phyloP scores from a whole-genome alignment of 35 echinoderm and acorn worm species.

The Antedon bifida region DNA sequence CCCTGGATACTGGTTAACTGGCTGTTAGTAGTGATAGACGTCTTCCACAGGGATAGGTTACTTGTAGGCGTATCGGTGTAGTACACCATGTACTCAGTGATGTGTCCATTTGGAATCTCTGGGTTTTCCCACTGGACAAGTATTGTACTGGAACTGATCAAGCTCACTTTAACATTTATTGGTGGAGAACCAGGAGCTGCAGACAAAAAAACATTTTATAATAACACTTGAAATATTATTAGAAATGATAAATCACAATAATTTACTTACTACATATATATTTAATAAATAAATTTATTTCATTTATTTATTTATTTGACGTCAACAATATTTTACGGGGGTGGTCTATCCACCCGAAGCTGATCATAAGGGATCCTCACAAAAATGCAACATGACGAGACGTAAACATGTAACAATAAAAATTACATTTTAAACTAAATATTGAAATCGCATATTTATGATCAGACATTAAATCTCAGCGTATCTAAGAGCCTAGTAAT shows the following conservation, averaged over 20 bases:
- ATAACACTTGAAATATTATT: neutral
- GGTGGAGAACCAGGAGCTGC: conserved; percentile 64
- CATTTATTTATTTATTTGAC: too few relatives aligned
- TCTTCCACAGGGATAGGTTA: conserved; percentile 42
- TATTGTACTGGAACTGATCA: conserved; percentile 81
- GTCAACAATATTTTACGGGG: too few relatives aligned
- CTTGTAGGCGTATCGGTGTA: conserved; percentile 62
- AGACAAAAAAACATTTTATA: conserved; percentile 6
- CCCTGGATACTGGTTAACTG: conserved; percentile 63
- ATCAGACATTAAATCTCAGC: too few relatives aligned
- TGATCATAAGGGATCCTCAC: too few relatives aligned
- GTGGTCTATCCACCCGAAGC: too few relatives aligned
- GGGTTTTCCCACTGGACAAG: conserved; percentile 74
- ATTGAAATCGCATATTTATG: too few relatives aligned
- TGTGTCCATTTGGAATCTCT: conserved; percentile 52
- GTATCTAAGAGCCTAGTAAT: too few relatives aligned
- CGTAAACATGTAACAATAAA: too few relatives aligned
- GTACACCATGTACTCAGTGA: conserved; percentile 74
- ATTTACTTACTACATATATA: neutral
- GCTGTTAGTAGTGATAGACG: conserved; percentile 12
- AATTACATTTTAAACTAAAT: too few relatives aligned
- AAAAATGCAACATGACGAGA: too few relatives aligned
- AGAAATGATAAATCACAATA: neutral
- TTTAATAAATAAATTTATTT: too few relatives aligned
- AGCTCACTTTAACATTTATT: conserved; percentile 49